These are phyloP conservation scores for Syrphus vitripennis DNA, from an alignment of 2,888 invertebrate species.

Conservation along the genomic window DNA sequence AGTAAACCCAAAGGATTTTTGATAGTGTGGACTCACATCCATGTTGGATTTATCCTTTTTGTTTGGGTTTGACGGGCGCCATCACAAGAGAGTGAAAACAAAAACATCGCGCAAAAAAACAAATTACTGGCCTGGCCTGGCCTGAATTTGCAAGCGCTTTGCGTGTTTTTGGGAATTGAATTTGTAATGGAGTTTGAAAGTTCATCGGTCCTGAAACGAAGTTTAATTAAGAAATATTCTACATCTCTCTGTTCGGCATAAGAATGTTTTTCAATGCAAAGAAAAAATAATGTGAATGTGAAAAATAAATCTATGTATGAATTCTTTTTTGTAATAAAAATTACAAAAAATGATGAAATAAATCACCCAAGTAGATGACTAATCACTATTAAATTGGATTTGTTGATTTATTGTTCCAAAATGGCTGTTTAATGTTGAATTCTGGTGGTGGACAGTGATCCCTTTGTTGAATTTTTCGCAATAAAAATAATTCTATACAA, in stretches of 20 bases:
- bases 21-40: background rate
- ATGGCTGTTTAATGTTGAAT: too few species aligned
- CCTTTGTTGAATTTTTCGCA: too few species aligned
- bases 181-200: conserved; percentile 10
- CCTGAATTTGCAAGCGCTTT: background rate
- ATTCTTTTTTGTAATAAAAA: too few species aligned
- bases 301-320: too few species aligned
- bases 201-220: background rate
- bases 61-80: background rate
- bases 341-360: too few species aligned
- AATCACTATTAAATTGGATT: too few species aligned
- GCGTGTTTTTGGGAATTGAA: conserved; percentile 6
- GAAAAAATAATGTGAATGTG: background rate
- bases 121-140: too few species aligned
- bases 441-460: too few species aligned
- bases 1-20: conserved; percentile 22
- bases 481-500: too few species aligned
- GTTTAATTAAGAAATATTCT: background rate
- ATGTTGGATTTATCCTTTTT: conserved; percentile 1
- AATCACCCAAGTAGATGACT: too few species aligned
- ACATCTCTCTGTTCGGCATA: background rate
- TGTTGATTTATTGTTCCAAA: too few species aligned
- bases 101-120: conserved; percentile 1
- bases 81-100: conserved; percentile 3
- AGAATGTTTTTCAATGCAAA: background rate